Evolutionary conservation across 2,888 invertebrate species (phyloP), one percentile per base, ranked within the genome.

Genomic region (Amitus sp.): DNA sequence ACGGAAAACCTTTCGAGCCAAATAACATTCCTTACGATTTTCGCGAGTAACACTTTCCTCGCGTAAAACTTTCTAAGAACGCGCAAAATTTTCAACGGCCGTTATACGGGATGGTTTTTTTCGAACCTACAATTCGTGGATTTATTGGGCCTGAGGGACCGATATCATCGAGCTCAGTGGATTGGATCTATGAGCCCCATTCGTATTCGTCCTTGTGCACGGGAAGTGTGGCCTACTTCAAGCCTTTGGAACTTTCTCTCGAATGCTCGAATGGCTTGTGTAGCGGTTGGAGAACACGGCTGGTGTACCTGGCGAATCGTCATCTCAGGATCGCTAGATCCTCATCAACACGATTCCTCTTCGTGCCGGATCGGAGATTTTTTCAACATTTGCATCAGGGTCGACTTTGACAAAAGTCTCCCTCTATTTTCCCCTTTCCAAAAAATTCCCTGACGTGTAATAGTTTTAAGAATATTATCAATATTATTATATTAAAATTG

Each of bases 191-290:
- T 68, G 66, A 39, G 39, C 34, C 63, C 64, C 58, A 49, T 52
- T 49, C 67, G 48, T 54, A 48, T 57, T 79, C 78, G 81, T 80
- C 81, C 80, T 81, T 81, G 81, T 71, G 76, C 76, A 80, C 81
- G 80, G 81, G 80, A 81, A 81, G 81, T 81, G 78, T 80, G 80
- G 74, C 80, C 81, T 80, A 81, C 81, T 81, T 81, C 74, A 77
- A 75, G 76, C 73, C 76, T 71, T 71, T 68, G 72, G 67, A 78
- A 81, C 81, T 81, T 81, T 81, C 81, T 79, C 81, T n/a, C n/a
- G n/a, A n/a, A n/a, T n/a, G n/a, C 80, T 76, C 76, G 66, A 27
- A 54, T 59, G 53, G 58, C 51, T 60, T 53, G 61, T 48, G 33
- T 65, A n/a, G n/a, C n/a, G n/a, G n/a, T n/a, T n/a, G n/a, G n/a